Conservation (phyloP, 2,888 invertebrate genomes). For the Lepeophtheirus nordmannii region DNA sequence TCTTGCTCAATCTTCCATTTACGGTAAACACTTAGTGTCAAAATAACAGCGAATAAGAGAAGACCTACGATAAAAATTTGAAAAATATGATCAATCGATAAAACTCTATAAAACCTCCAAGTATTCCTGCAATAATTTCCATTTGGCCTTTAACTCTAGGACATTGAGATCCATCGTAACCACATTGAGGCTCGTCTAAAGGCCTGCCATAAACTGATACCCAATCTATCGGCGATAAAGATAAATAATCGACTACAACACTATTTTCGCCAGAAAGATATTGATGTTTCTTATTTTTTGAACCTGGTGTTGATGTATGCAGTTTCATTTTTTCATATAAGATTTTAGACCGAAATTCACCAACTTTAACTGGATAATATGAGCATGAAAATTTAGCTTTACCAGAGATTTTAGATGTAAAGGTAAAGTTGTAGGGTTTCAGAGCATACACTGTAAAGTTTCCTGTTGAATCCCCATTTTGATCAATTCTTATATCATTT, state of each 20-base stretch:
- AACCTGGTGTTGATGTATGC: neutral
- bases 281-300: neutral
- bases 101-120: conserved; percentile 40
- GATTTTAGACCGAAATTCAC: conserved; percentile 29
- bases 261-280: neutral
- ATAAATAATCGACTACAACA: neutral
- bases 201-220: conserved; percentile 57
- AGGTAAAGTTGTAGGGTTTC: conserved; percentile 43
- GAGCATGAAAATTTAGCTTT: conserved; percentile 40
- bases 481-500: conserved; percentile 74
- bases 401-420: conserved; percentile 32
- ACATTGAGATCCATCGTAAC: conserved; percentile 45
- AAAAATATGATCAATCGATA: neutral
- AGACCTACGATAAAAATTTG: conserved; percentile 38
- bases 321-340: neutral
- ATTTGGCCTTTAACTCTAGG: conserved; percentile 24
- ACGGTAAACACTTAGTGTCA: conserved; percentile 74
- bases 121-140: conserved; percentile 56
- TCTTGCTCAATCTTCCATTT: conserved; percentile 98
- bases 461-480: conserved; percentile 85
- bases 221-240: conserved; percentile 53
- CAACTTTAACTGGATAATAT: conserved; percentile 63
- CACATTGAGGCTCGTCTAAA: conserved; percentile 80
- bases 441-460: conserved; percentile 86
- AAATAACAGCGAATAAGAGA: conserved; percentile 64